Percentiles rank a stretch among this genome's conserved stretches.
Conservation (phyloP, 2,888 invertebrate genomes). For the Byasa hedistus region DNA sequence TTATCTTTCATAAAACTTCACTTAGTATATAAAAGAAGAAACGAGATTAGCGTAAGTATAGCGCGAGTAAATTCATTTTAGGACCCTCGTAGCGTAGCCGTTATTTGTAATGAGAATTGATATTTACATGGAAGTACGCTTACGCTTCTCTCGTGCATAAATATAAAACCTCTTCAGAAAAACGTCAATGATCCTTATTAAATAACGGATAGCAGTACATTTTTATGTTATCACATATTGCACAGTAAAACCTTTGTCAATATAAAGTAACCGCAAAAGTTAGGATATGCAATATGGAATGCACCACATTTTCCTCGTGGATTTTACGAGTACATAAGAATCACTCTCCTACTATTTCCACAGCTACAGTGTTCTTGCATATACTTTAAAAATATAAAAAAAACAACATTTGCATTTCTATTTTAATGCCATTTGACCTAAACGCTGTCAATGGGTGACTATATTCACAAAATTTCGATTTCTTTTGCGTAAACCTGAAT, state of each 20-base stretch:
- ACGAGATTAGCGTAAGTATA: slow-evolving; percentile 33
- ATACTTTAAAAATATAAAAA: too few relatives aligned
- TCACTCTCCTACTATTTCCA: too few relatives aligned
- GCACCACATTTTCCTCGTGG: too few relatives aligned
- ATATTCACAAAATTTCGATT: background rate
- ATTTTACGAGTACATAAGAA: too few relatives aligned
- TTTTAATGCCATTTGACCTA: background rate
- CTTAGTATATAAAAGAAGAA: slow-evolving; percentile 28
- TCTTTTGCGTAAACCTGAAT: background rate
- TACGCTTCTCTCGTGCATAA: slow-evolving; percentile 34
- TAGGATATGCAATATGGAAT: too few relatives aligned
- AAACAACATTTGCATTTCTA: too few relatives aligned
- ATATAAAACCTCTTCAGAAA: slow-evolving; percentile 41
- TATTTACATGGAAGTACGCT: slow-evolving; percentile 26
- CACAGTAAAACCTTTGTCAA: background rate
- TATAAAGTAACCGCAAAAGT: background rate
- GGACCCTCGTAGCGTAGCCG: slow-evolving; percentile 32
- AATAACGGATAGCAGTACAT: slow-evolving; percentile 34
- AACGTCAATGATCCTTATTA: slow-evolving; percentile 26
- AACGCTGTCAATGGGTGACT: background rate
- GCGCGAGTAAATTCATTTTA: slow-evolving; percentile 30
- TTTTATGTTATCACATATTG: background rate
- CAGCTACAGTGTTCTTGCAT: too few relatives aligned
- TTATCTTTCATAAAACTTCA: slow-evolving; percentile 10
- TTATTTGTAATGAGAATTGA: slow-evolving; percentile 33